Evolutionary conservation across 2,113 vertebrate genomes (phyloP).

Genomic region (Corythaixoides concolor): DNA sequence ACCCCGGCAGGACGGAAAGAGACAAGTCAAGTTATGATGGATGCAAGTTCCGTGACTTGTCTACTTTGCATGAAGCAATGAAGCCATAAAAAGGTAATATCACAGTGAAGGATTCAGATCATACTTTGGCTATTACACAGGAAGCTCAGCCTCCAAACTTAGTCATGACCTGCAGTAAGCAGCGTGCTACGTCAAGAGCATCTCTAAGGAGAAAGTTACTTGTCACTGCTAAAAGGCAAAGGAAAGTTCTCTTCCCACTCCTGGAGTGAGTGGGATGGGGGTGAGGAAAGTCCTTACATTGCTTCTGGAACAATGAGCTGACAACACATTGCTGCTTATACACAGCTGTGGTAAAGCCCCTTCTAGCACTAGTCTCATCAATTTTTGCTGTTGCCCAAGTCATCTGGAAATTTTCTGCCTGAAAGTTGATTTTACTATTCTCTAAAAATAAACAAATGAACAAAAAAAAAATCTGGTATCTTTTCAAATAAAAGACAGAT

Average conservation of each 20-base stretch:
- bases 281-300: neutral
- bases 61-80: neutral
- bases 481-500: neutral
- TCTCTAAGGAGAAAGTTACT: neutral
- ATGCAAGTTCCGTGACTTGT: neutral
- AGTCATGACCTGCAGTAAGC: neutral
- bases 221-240: neutral
- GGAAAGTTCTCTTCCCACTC: neutral
- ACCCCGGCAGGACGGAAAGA: neutral
- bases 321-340: neutral
- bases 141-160: neutral
- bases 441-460: neutral
- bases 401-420: constrained; percentile 2
- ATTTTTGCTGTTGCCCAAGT: neutral
- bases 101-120: neutral
- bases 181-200: neutral
- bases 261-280: neutral
- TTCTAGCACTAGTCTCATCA: neutral
- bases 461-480: neutral
- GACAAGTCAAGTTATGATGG: neutral
- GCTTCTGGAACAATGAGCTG: neutral
- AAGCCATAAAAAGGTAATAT: neutral
- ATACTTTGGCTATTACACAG: neutral
- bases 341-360: neutral
- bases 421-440: neutral